phyloP scores from a whole-genome alignment of 1,140 invertebrate genomes.

The Pissodes strobi region DNA sequence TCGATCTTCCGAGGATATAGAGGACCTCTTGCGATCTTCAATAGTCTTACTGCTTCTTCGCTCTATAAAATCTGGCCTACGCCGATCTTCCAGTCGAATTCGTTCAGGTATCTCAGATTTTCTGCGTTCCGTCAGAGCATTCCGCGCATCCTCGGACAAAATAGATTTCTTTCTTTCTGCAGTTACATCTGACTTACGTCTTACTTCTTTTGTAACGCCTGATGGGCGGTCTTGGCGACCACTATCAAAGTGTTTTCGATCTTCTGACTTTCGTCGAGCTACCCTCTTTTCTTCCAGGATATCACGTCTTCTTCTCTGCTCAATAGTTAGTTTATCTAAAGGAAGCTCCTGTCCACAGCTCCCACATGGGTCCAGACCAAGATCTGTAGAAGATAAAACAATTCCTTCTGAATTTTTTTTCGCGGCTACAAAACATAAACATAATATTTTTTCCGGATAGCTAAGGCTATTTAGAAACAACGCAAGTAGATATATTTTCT shows the following conservation, averaged over 20 bases:
- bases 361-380: conserved; percentile 15
- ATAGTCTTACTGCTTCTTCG: background rate
- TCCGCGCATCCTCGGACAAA: conserved; percentile 21
- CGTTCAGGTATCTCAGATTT: conserved; percentile 19
- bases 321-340: conserved; percentile 22
- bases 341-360: conserved; percentile 25
- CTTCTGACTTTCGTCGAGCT: conserved; percentile 12
- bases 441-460: too few relatives aligned
- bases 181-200: conserved; percentile 21
- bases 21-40: conserved; percentile 9
- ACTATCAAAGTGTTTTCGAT: conserved; percentile 11
- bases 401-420: too few relatives aligned
- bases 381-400: conserved; percentile 10
- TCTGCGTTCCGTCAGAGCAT: background rate
- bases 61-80: background rate
- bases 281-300: conserved; percentile 20
- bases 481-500: too few relatives aligned
- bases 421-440: too few relatives aligned
- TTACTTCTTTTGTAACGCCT: conserved; percentile 3
- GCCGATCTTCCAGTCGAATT: conserved; percentile 17
- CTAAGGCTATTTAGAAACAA: too few relatives aligned
- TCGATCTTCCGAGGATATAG: conserved; percentile 1
- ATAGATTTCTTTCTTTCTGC: conserved; percentile 23
- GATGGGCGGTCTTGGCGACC: background rate
- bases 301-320: conserved; percentile 28